These are phyloP conservation scores for Bombyx huttoni DNA, from an alignment of 2,888 invertebrate genomes.

Conservation along the genomic window DNA sequence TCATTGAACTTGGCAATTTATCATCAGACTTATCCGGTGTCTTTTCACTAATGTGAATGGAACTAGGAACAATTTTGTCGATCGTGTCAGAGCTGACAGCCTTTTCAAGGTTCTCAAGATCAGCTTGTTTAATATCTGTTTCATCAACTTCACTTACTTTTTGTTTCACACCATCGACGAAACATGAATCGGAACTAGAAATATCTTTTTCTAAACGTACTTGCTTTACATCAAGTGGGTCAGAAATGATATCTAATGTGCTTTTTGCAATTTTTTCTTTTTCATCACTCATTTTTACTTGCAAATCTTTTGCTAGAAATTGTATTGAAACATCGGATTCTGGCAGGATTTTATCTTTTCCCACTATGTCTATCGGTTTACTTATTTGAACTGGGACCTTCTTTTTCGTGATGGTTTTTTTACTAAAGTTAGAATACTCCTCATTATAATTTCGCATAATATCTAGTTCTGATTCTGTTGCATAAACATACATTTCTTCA, in stretches of 20 bases:
- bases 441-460: neutral
- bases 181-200: slow-evolving; percentile 7
- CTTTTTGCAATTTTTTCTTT: slow-evolving; percentile 11
- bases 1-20: neutral
- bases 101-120: slow-evolving; percentile 1
- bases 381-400: neutral
- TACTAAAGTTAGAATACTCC: neutral
- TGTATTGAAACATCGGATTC: neutral
- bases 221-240: slow-evolving; percentile 54
- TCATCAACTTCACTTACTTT: slow-evolving; percentile 16
- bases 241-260: slow-evolving; percentile 25
- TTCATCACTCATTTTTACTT: neutral
- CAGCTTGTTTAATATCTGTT: slow-evolving; percentile 3
- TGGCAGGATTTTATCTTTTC: neutral
- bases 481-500: neutral
- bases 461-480: neutral
- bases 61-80: neutral
- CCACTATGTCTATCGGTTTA: neutral
- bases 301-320: neutral
- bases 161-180: slow-evolving; percentile 25
- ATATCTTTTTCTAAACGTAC: slow-evolving; percentile 46
- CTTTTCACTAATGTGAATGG: no score
- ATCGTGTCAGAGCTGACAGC: neutral
- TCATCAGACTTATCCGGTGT: neutral
- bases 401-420: slow-evolving; percentile 5